Evolutionary conservation across 2,888 invertebrate species (phyloP).

Genomic region (Exocentrus adspersus): DNA sequence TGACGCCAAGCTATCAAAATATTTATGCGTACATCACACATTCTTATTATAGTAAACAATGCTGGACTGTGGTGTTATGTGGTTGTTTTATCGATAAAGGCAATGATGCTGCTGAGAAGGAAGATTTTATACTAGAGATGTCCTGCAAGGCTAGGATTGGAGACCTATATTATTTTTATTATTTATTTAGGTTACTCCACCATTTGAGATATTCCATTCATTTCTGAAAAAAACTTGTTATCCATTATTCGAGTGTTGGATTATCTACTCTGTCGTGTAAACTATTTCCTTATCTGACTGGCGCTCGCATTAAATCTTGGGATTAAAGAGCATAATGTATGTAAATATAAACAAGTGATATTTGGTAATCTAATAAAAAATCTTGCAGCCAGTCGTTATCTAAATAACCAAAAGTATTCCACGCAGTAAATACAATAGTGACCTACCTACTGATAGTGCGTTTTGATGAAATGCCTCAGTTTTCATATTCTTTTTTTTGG

Average conservation of each 20-base stretch:
- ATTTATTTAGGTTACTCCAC: too few species aligned
- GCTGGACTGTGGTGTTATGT: background rate
- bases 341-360: background rate
- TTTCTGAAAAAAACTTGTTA: too few species aligned
- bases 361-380: background rate
- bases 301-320: background rate
- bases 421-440: background rate
- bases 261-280: background rate
- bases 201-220: background rate
- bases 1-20: slow-evolving; percentile 17
- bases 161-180: background rate
- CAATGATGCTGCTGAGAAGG: background rate
- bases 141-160: too few species aligned
- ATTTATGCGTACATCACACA: slow-evolving; percentile 15
- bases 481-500: too few species aligned
- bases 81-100: slow-evolving; percentile 16
- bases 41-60: slow-evolving; percentile 15
- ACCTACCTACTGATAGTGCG: too few species aligned
- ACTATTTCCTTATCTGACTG: slow-evolving; percentile 1
- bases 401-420: background rate
- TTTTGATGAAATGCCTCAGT: too few species aligned
- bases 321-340: background rate
- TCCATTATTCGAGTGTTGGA: background rate
- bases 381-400: background rate
- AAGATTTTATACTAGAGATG: too few species aligned